Evolutionary conservation across 2,888 invertebrate genomes (phyloP).

Genomic region (Synergus itoensis): DNA sequence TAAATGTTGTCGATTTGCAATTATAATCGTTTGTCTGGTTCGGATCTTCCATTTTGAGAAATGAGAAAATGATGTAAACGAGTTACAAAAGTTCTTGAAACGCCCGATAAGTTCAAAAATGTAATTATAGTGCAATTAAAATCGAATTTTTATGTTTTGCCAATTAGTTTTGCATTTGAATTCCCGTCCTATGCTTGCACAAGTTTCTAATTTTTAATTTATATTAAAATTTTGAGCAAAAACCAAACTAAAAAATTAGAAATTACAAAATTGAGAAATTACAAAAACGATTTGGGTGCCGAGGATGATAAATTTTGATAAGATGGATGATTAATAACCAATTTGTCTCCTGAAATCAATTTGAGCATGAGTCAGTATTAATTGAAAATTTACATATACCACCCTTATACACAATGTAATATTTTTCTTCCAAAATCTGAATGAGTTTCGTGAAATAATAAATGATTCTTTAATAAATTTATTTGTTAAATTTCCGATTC

Average conservation of each 20-base stretch:
- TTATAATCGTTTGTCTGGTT: conserved; percentile 34
- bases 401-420: too few species aligned
- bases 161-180: too few species aligned
- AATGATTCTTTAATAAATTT: too few species aligned
- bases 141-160: too few species aligned
- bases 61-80: conserved; percentile 15
- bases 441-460: too few species aligned
- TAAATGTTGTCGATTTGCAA: conserved; percentile 24
- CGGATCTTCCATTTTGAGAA: conserved; percentile 25
- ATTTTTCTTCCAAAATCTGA: too few species aligned
- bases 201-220: too few species aligned
- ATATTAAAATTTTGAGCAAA: background rate
- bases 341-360: background rate
- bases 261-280: background rate
- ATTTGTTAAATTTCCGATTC: too few species aligned
- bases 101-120: background rate
- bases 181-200: too few species aligned
- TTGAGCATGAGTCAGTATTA: background rate
- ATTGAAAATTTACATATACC: background rate
- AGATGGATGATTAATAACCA: background rate
- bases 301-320: background rate
- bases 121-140: background rate
- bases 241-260: background rate
- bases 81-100: background rate
- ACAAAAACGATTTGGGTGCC: background rate